These are phyloP conservation scores for Aurelia sp. DNA, from an alignment of 30 jellyfish, hydroid and myxozoan species.

Conservation along the genomic window DNA sequence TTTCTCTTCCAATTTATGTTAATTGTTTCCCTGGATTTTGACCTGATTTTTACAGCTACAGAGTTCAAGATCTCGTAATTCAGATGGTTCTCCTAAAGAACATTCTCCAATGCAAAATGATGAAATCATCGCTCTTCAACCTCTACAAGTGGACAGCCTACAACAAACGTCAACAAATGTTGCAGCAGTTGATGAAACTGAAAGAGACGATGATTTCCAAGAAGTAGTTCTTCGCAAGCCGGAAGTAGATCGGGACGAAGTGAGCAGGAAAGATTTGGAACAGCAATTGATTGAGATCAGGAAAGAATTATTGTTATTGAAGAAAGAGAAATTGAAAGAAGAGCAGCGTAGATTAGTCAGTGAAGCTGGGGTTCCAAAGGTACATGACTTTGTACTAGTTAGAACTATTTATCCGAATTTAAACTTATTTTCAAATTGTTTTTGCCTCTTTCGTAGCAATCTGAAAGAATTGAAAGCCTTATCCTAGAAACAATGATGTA, in stretches of 20 bases:
- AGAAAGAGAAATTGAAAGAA: constrained; percentile 36
- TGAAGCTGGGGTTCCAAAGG: constrained; percentile 77
- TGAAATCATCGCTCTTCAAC: background rate
- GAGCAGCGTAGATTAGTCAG: constrained; percentile 46
- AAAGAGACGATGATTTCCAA: background rate
- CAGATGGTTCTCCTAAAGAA: constrained; percentile 1
- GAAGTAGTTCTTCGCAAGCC: background rate
- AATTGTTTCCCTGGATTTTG: background rate
- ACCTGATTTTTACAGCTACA: background rate
- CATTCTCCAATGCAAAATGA: background rate
- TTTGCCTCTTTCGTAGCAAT: too few species aligned
- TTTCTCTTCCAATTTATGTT: too few species aligned
- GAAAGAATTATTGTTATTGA: constrained; percentile 20
- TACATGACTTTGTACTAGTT: background rate
- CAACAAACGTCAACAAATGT: background rate
- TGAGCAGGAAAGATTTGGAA: background rate
- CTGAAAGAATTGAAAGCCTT: too few species aligned
- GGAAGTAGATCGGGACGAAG: constrained; percentile 10
- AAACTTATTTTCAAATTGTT: too few species aligned
- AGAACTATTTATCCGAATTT: too few species aligned
- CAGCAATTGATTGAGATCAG: constrained; percentile 24
- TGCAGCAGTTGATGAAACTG: background rate
- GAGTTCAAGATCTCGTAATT: background rate
- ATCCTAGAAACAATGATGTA: too few species aligned
- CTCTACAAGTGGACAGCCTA: background rate